phyloP scores from a whole-genome alignment of 2,888 invertebrate species.

The Deroplatys truncata region DNA sequence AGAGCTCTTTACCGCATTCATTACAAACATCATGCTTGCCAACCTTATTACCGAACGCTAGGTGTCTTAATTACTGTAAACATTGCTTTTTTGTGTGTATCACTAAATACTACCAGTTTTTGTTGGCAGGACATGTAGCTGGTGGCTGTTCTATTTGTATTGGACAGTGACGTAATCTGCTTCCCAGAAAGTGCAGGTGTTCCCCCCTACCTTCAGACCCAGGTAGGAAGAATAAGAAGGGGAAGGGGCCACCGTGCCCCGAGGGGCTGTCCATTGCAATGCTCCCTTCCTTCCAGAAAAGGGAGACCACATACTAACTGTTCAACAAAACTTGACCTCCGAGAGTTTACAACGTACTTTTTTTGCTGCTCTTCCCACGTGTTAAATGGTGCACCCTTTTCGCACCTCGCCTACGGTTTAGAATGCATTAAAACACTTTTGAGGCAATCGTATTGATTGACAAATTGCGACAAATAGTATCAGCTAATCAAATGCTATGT shows the following conservation, averaged over 20 bases:
- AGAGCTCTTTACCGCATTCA: background rate
- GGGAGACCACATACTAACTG: conserved; percentile 5
- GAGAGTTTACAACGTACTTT: background rate
- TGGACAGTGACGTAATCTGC: conserved; percentile 11
- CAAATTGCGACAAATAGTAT: background rate
- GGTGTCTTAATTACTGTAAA: background rate
- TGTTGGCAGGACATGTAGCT: background rate
- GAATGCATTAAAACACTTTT: background rate
- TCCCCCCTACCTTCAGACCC: background rate
- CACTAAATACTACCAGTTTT: background rate
- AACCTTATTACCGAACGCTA: background rate
- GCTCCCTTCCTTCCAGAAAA: conserved; percentile 8
- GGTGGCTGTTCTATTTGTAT: conserved; percentile 12
- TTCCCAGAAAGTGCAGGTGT: conserved; percentile 8
- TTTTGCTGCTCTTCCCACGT: background rate
- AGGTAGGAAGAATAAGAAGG: background rate
- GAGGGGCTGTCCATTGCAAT: conserved; percentile 14
- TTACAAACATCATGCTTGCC: background rate
- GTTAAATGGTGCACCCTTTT: background rate
- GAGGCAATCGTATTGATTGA: background rate
- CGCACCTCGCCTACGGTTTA: background rate
- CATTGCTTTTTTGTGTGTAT: background rate
- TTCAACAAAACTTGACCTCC: background rate
- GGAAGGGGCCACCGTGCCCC: background rate
- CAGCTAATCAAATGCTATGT: background rate